Conservation (phyloP, 2,888 invertebrate species). For the Idaea aversata region DNA sequence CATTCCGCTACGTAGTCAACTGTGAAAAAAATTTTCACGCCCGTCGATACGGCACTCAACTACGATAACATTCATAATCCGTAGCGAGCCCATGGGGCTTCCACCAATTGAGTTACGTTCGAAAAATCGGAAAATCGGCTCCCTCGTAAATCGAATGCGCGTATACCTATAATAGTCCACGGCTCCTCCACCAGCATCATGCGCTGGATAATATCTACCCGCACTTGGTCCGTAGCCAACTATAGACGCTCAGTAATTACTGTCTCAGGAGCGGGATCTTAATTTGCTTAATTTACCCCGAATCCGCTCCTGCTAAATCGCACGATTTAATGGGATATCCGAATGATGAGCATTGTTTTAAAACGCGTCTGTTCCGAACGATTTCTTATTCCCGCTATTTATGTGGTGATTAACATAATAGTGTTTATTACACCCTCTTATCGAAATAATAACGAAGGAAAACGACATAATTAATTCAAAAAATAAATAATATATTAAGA, state of each 20-base stretch:
- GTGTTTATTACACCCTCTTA: conserved; percentile 23
- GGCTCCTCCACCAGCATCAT: not conserved
- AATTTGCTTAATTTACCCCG: conserved; percentile 77
- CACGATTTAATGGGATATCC: conserved; percentile 72
- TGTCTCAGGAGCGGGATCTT: conserved; percentile 69
- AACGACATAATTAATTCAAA: conserved; percentile 19
- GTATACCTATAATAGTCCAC: conserved; percentile 10
- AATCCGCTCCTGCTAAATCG: conserved; percentile 66
- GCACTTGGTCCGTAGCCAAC: conserved; percentile 68
- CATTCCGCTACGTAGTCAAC: conserved; percentile 18
- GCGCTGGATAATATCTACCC: conserved; percentile 33
- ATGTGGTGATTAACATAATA: conserved; percentile 29
- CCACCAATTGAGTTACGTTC: conserved; percentile 53
- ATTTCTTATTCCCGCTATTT: conserved; percentile 39
- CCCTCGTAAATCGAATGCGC: conserved; percentile 47
- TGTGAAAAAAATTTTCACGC: conserved; percentile 35
- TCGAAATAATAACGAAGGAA: conserved; percentile 21
- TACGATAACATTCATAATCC: conserved; percentile 63
- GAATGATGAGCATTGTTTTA: conserved; percentile 74
- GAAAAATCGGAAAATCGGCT: conserved; percentile 55
- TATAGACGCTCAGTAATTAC: conserved; percentile 71
- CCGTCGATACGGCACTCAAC: conserved; percentile 39
- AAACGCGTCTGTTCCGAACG: conserved; percentile 57
- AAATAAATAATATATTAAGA: conserved; percentile 10
- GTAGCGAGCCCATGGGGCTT: conserved; percentile 48